phyloP scores from a whole-genome alignment of 2,888 invertebrate species.

The Epinotia nisella region DNA sequence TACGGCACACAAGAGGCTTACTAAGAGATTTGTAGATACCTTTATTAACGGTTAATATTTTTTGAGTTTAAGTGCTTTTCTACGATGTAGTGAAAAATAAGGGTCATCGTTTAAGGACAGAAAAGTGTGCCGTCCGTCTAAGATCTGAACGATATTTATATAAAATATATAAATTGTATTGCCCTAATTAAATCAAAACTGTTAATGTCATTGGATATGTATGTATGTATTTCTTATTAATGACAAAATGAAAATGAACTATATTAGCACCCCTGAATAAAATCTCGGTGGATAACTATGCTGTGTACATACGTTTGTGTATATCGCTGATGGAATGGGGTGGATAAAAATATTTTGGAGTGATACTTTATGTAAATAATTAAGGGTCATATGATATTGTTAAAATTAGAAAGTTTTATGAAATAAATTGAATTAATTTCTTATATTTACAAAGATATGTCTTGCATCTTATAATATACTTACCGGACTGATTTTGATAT shows the following conservation, averaged over 20 bases:
- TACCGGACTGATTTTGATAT: slow-evolving; percentile 31
- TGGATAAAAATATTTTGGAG: slow-evolving; percentile 73
- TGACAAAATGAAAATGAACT: not conserved
- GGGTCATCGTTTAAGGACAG: not conserved
- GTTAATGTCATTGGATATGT: not conserved
- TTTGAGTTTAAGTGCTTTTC: not conserved
- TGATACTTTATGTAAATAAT: slow-evolving; percentile 73
- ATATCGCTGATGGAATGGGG: slow-evolving; percentile 57
- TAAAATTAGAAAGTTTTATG: slow-evolving; percentile 71
- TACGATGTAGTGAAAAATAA: not conserved
- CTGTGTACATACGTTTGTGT: slow-evolving; percentile 6
- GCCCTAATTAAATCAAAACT: not conserved
- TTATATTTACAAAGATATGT: slow-evolving; percentile 45
- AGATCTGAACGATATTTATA: slow-evolving; percentile 33
- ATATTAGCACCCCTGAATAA: slow-evolving; percentile 3
- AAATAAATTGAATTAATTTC: slow-evolving; percentile 48
- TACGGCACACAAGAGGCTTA: slow-evolving; percentile 37
- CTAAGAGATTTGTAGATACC: slow-evolving; percentile 1
- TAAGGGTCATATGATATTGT: slow-evolving; percentile 72
- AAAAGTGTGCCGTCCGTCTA: slow-evolving; percentile 39
- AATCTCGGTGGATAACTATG: not conserved
- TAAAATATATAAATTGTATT: not conserved
- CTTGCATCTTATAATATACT: slow-evolving; percentile 18
- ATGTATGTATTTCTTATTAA: slow-evolving; percentile 12
- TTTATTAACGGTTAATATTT: not conserved